Percentiles rank a stretch among this genome's conserved stretches.
These are phyloP conservation scores for Lycopodina hypogea DNA, from an alignment of 37 sponge, comb jelly and placozoan genomes.

Conservation along the genomic window DNA sequence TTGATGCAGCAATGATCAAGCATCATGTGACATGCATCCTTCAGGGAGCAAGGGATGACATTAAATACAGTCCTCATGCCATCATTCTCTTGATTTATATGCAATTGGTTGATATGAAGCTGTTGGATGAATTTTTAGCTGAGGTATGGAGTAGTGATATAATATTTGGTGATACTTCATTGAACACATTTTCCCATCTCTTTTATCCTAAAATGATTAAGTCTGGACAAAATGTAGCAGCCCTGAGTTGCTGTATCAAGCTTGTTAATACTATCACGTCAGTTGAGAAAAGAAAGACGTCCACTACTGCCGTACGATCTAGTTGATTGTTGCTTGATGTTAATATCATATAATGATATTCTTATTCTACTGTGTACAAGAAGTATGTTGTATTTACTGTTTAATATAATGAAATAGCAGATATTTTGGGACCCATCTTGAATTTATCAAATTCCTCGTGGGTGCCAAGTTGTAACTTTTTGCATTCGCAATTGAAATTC, in stretches of 20 bases:
- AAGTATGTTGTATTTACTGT: too few species aligned
- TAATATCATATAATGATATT: neutral
- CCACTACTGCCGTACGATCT: constrained; percentile 81
- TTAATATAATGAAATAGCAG: too few species aligned
- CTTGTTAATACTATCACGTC: constrained; percentile 74
- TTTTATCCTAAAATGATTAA: constrained; percentile 54
- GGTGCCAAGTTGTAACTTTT: too few species aligned
- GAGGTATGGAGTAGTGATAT: constrained; percentile 46
- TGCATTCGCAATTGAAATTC: too few species aligned
- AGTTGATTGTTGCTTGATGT: neutral
- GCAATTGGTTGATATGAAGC: constrained; percentile 90
- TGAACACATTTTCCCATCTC: neutral
- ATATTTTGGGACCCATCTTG: too few species aligned
- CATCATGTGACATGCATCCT: constrained; percentile 56
- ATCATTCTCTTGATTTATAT: constrained; percentile 88
- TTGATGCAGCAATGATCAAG: constrained; percentile 43
- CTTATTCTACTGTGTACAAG: too few species aligned
- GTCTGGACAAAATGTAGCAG: constrained; percentile 72
- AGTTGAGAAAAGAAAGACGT: constrained; percentile 80
- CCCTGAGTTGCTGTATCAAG: constrained; percentile 83
- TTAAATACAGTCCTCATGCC: constrained; percentile 91
- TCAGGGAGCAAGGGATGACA: constrained; percentile 84
- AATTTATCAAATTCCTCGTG: too few species aligned
- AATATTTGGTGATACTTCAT: neutral
- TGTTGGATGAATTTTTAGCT: constrained; percentile 83